Conservation (phyloP, 2,888 invertebrate species). For the Drosophila paramelanica region DNA sequence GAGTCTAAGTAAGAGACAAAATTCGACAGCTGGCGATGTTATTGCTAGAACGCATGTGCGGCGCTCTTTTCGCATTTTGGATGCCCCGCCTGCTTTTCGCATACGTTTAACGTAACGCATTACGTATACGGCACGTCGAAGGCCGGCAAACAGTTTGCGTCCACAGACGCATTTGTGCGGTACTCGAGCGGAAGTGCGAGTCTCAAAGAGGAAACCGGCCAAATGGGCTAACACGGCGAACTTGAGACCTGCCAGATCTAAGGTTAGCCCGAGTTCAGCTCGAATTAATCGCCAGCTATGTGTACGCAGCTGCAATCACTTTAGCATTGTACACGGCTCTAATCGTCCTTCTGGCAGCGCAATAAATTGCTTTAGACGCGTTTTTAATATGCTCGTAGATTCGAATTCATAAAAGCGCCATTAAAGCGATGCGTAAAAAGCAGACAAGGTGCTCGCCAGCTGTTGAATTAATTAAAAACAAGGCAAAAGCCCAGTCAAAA, state of each 20-base stretch:
- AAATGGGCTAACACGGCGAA: neutral
- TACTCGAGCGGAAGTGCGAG: conserved; percentile 65
- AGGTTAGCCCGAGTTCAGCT: conserved; percentile 14
- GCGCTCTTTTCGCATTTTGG: conserved; percentile 17
- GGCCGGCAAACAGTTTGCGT: conserved; percentile 56
- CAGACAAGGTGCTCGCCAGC: conserved; percentile 39
- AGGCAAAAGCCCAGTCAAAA: conserved; percentile 45
- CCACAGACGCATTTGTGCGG: conserved; percentile 52
- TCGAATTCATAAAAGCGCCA: conserved; percentile 59
- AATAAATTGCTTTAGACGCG: conserved; percentile 48
- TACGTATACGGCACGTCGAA: conserved; percentile 26
- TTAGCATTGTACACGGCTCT: conserved; percentile 12
- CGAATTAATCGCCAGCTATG: conserved; percentile 11
- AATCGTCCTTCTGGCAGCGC: conserved; percentile 7
- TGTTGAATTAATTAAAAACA: conserved; percentile 71
- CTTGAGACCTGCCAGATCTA: conserved; percentile 2
- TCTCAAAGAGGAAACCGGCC: conserved; percentile 12
- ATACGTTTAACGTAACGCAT: conserved; percentile 61
- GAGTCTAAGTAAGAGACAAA: conserved; percentile 11
- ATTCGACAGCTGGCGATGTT: neutral
- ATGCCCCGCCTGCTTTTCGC: conserved; percentile 72
- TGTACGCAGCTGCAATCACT: conserved; percentile 23
- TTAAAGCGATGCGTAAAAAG: conserved; percentile 54
- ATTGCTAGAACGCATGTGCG: conserved; percentile 32
- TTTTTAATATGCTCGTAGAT: conserved; percentile 57